Evolutionary conservation across 1,140 invertebrate genomes (phyloP).

Genomic region (Diorhabda carinulata): DNA sequence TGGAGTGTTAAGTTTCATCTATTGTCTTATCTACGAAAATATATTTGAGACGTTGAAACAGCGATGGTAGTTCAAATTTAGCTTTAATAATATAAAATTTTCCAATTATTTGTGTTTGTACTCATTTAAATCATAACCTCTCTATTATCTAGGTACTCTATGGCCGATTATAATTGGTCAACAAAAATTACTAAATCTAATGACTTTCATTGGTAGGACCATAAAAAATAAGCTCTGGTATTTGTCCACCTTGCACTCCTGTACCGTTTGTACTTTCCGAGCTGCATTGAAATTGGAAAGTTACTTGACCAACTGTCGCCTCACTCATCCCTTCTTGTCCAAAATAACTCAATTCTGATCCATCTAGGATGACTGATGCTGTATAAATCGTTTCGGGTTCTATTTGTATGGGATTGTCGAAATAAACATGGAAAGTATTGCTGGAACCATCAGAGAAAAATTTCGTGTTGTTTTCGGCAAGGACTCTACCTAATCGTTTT

Average conservation of each 20-base stretch:
- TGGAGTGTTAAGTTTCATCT: no score
- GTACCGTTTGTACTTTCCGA: constrained; percentile 93
- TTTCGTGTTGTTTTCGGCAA: constrained; percentile 86
- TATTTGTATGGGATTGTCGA: constrained; percentile 87
- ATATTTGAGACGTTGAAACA: no score
- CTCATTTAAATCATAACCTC: no score
- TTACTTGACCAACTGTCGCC: constrained; percentile 81
- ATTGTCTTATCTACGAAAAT: no score
- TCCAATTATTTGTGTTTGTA: no score
- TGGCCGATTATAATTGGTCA: no score
- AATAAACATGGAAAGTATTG: constrained; percentile 90
- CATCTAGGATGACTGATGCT: constrained; percentile 83
- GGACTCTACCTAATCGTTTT: constrained; percentile 75
- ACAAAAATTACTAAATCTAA: not conserved
- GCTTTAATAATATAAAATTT: no score
- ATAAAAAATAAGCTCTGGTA: constrained; percentile 91
- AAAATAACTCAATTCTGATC: constrained; percentile 88
- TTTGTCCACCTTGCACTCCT: constrained; percentile 90
- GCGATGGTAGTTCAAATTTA: no score
- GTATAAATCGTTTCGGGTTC: constrained; percentile 90
- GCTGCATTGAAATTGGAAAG: constrained; percentile 91
- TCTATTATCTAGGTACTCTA: no score
- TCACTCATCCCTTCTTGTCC: constrained; percentile 93
- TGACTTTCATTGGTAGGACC: constrained; percentile 63
- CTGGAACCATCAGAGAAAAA: constrained; percentile 92